Base-by-base conservation (phyloP, 2,888 invertebrate genomes). In the Tipula helvola region DNA sequence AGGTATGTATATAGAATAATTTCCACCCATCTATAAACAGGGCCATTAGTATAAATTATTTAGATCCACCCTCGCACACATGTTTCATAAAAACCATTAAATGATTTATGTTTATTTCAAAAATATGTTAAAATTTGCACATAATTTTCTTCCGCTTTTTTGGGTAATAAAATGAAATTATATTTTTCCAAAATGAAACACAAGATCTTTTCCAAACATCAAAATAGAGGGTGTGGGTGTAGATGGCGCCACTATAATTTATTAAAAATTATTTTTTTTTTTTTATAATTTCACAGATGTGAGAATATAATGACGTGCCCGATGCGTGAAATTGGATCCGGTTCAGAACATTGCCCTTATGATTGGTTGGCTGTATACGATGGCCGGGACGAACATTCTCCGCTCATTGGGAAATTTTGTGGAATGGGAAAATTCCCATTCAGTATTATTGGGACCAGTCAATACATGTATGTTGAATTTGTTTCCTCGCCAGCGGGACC, bases 281-380 rank as follows among this genome's bases (percentile, higher is more conserved):
- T 18, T 5, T 16, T 87, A 52, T 52, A 18, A 52, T 12, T 86
- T 89, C 89, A 18, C 89, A 92, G 97, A 87, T 97, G 97, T 90
- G 97, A 98, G 92, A 97, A 97, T 91, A 96, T 97, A 89, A 97
- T 98, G 96, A 97, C 97, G 0, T 98, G 97, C 90, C 97, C 97
- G 36, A 97, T 97, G 95, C 93, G 97, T 88, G 97, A 97, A 10
- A 97, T 97, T 88, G 96, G 96, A 12, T 96, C 97, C 87, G 97
- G 96, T 52, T 94, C 95, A 88, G 96, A 96, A 89, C 96, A 97
- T 90, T 97, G 97, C 90, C 97, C 97, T 0, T 97, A 95, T 91
- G 97, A 97, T 91, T 97, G 96, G 93, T 95, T 97, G 88, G 94
- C 95, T 89, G 96, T 97, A 87, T 97, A 97, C 92, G 97, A 97